phyloP scores from a whole-genome alignment of 1,140 invertebrate genomes.

The Lysiphlebus fabarum region DNA sequence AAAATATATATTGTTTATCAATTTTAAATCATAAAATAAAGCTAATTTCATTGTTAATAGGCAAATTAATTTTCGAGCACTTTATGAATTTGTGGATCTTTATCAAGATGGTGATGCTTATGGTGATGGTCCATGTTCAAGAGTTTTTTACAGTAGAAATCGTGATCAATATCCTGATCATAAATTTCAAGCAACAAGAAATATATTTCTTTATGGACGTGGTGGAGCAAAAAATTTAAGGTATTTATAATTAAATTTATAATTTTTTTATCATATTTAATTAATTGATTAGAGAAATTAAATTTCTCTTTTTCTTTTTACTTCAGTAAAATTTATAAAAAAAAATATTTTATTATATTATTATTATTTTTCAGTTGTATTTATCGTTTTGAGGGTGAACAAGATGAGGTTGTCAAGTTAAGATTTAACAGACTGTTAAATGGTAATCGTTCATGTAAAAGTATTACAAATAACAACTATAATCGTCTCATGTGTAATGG shows the following conservation, averaged over 20 bases:
- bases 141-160: slow-evolving; percentile 65
- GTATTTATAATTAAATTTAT: slow-evolving; percentile 45
- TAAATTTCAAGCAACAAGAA: slow-evolving; percentile 69
- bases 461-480: slow-evolving; percentile 64
- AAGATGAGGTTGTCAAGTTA: slow-evolving; percentile 71
- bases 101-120: slow-evolving; percentile 78
- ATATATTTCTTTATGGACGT: slow-evolving; percentile 82
- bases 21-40: no score
- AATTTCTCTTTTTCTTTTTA: neutral
- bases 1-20: no score
- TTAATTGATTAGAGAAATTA: neutral
- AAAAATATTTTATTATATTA: slow-evolving; percentile 23
- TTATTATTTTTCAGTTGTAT: slow-evolving; percentile 63
- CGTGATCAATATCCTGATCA: slow-evolving; percentile 56
- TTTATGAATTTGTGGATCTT: slow-evolving; percentile 88
- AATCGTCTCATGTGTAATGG: slow-evolving; percentile 67
- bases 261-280: neutral
- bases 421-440: slow-evolving; percentile 66
- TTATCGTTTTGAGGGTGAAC: slow-evolving; percentile 79
- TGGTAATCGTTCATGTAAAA: slow-evolving; percentile 63
- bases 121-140: slow-evolving; percentile 64
- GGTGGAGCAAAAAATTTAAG: slow-evolving; percentile 78
- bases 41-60: no score
- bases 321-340: slow-evolving; percentile 1
- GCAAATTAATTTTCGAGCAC: slow-evolving; percentile 75